Percentiles rank a stretch among this genome's conserved stretches.
Conservation (phyloP, 1,140 invertebrate species). For the Ephestia elutella region DNA sequence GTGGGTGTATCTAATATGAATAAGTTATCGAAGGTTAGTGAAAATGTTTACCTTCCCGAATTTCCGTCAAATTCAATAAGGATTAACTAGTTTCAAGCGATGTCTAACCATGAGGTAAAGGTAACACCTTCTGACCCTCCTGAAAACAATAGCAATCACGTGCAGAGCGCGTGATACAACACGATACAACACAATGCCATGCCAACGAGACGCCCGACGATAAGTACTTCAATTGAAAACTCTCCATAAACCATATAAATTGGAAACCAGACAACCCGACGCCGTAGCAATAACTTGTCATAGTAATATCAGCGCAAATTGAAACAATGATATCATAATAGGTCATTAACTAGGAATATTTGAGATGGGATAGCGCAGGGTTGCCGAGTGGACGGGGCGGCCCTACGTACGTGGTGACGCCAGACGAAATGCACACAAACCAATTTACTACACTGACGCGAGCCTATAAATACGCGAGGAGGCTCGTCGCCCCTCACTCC, state of each 20-base stretch:
- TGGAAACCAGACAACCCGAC: neutral
- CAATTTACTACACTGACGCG: slow-evolving; percentile 23
- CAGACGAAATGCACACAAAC: slow-evolving; percentile 40
- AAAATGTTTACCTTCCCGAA: too few relatives aligned
- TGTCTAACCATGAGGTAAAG: neutral
- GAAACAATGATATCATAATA: neutral
- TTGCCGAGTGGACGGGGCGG: slow-evolving; percentile 15
- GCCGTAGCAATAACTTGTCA: neutral
- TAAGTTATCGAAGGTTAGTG: too few relatives aligned
- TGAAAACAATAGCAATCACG: neutral
- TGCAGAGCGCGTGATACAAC: neutral
- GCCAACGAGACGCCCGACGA: neutral
- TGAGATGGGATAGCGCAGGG: neutral
- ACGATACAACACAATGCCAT: neutral
- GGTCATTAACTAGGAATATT: neutral
- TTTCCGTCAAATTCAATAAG: neutral
- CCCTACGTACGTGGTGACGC: slow-evolving; percentile 37
- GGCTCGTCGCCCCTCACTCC: slow-evolving; percentile 48
- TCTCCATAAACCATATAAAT: neutral
- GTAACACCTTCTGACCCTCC: neutral
- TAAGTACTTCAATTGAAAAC: neutral
- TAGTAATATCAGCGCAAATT: neutral
- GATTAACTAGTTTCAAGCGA: neutral
- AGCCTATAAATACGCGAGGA: slow-evolving; percentile 51
- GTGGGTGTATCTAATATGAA: too few relatives aligned